These are phyloP conservation scores for Oophaga sylvatica DNA, from an alignment of 2,797 vertebrate genomes.

Conservation along the genomic window DNA sequence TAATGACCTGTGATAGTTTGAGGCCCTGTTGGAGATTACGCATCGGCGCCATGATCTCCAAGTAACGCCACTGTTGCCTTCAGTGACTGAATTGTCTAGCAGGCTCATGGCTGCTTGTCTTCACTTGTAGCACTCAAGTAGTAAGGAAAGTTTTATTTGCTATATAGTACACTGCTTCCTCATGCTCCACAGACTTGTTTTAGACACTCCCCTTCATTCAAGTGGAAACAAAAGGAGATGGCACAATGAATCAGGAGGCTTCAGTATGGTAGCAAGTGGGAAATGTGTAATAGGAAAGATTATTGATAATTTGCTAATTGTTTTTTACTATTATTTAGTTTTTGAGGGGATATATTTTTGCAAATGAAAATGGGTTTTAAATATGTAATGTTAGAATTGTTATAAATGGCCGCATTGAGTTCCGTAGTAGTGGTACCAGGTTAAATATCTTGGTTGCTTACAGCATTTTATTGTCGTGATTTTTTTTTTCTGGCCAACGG, in stretches of 20 bases:
- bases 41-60: no score
- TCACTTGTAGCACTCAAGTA: background rate
- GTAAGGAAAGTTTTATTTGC: background rate
- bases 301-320: background rate
- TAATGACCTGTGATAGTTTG: no score
- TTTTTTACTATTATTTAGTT: background rate
- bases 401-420: background rate
- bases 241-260: background rate
- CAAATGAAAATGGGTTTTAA: background rate
- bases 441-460: background rate
- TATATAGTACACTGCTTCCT: background rate
- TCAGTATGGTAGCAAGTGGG: background rate
- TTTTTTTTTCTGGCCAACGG: background rate
- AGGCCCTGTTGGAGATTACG: no score
- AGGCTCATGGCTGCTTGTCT: background rate
- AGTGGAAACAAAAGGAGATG: background rate
- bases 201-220: background rate
- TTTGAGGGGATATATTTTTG: background rate
- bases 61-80: no score
- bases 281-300: background rate
- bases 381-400: background rate
- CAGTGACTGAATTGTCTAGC: background rate
- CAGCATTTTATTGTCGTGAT: background rate
- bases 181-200: background rate
- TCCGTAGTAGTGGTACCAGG: background rate